phyloP scores from a whole-genome alignment of 2,888 invertebrate genomes.

The Diploptera punctata region DNA sequence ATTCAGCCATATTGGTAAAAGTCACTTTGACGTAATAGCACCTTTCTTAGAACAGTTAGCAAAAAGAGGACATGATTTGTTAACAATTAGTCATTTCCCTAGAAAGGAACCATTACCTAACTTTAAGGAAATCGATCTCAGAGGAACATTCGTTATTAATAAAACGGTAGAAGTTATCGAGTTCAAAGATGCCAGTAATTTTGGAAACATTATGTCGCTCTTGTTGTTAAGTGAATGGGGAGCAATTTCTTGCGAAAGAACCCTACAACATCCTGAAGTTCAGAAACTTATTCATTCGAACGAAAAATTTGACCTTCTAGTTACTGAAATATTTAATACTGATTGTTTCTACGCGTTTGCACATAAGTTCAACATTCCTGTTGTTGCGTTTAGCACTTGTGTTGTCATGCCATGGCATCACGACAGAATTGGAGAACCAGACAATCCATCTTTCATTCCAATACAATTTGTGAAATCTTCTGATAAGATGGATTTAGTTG shows the following conservation, averaged over 20 bases:
- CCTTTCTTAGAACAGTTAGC: slow-evolving; percentile 58
- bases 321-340: slow-evolving; percentile 47
- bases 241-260: neutral
- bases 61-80: slow-evolving; percentile 60
- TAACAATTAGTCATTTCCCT: slow-evolving; percentile 56
- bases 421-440: slow-evolving; percentile 43
- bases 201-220: neutral
- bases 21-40: slow-evolving; percentile 58
- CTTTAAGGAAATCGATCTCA: slow-evolving; percentile 47
- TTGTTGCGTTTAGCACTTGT: slow-evolving; percentile 39
- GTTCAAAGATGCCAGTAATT: neutral
- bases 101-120: slow-evolving; percentile 54
- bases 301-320: slow-evolving; percentile 46
- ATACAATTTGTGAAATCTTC: slow-evolving; percentile 45
- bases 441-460: slow-evolving; percentile 47
- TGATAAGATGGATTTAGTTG: slow-evolving; percentile 46
- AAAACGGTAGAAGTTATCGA: slow-evolving; percentile 9
- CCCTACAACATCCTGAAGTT: neutral
- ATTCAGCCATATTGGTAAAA: slow-evolving; percentile 59
- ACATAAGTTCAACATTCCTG: slow-evolving; percentile 43
- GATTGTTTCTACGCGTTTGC: slow-evolving; percentile 47
- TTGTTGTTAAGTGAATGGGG: slow-evolving; percentile 18
- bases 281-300: slow-evolving; percentile 8
- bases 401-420: slow-evolving; percentile 41
- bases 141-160: slow-evolving; percentile 14